A percentile compares a stretch with the other conserved stretches of the same genome.
Conservation (phyloP, 1,140 invertebrate genomes). For the Drosophila bocki region DNA sequence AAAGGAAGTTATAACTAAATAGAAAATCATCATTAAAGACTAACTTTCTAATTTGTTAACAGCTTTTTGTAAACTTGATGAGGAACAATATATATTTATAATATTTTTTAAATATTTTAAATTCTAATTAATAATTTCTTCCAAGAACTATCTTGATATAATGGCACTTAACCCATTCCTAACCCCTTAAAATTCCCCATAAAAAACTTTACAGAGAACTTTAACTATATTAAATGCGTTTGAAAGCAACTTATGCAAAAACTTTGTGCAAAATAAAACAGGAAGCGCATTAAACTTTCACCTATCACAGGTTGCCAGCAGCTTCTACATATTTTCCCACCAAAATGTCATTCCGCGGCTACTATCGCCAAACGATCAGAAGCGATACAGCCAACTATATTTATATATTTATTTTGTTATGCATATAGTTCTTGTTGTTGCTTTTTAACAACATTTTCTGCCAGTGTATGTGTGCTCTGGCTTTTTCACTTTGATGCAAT, state of each 20-base stretch:
- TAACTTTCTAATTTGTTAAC: no score
- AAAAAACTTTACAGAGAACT: background rate
- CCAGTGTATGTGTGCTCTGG: conserved; percentile 24
- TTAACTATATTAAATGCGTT: background rate
- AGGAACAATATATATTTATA: no score
- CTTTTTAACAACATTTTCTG: conserved; percentile 15
- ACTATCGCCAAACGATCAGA: conserved; percentile 8
- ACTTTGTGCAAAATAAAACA: conserved; percentile 12
- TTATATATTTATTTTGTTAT: background rate
- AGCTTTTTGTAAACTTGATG: no score
- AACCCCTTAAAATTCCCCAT: background rate
- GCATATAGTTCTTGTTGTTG: background rate
- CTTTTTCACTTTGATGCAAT: conserved; percentile 59
- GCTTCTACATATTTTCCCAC: conserved; percentile 4
- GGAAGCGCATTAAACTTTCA: conserved; percentile 27
- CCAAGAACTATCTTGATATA: no score
- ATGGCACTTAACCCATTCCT: background rate
- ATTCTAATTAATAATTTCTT: no score
- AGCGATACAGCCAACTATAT: conserved; percentile 4
- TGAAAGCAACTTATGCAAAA: background rate
- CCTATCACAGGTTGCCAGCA: conserved; percentile 11
- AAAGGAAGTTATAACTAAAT: no score
- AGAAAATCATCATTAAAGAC: no score
- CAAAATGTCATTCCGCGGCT: conserved; percentile 20
- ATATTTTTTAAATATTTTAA: background rate